These are phyloP conservation scores for Anguilla rostrata DNA, from an alignment of 2,113 vertebrate genomes.

Conservation along the genomic window DNA sequence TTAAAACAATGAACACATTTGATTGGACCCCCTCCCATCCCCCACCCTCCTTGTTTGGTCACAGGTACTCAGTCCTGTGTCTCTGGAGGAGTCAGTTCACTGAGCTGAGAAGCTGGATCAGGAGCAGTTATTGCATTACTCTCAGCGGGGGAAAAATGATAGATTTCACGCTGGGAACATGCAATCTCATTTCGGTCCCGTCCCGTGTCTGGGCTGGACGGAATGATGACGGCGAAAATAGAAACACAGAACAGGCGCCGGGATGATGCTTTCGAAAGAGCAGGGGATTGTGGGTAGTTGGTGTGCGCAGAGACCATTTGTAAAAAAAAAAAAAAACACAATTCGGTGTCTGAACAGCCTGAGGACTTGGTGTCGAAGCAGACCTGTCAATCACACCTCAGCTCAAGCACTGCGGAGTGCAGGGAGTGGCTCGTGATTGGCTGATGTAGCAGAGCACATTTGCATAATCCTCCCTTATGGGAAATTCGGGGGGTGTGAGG, in stretches of 20 bases:
- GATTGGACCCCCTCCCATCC: neutral
- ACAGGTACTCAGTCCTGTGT: neutral
- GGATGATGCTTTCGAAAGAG: neutral
- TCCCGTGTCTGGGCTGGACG: neutral
- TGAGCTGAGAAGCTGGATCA: neutral
- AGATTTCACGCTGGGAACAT: slow-evolving; percentile 5
- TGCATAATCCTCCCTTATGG: too few relatives aligned
- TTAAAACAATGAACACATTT: neutral
- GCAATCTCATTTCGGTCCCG: neutral
- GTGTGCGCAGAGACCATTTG: neutral
- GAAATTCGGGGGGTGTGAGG: too few relatives aligned
- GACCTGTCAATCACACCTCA: neutral
- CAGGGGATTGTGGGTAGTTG: neutral
- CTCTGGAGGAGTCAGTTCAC: neutral
- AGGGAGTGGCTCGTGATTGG: neutral
- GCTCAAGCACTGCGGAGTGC: neutral
- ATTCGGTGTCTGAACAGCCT: neutral
- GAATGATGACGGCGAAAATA: neutral
- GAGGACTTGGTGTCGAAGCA: too few relatives aligned
- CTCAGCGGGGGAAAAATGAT: neutral
- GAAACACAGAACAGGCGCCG: neutral
- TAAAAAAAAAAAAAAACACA: neutral
- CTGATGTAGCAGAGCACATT: too few relatives aligned
- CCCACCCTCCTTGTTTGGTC: neutral
- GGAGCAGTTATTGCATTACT: neutral